A percentile compares a stretch with the other conserved stretches of the same genome.
Evolutionary conservation across 2,797 vertebrate species (phyloP).

Genomic region (Premnoplex brunnescens): DNA sequence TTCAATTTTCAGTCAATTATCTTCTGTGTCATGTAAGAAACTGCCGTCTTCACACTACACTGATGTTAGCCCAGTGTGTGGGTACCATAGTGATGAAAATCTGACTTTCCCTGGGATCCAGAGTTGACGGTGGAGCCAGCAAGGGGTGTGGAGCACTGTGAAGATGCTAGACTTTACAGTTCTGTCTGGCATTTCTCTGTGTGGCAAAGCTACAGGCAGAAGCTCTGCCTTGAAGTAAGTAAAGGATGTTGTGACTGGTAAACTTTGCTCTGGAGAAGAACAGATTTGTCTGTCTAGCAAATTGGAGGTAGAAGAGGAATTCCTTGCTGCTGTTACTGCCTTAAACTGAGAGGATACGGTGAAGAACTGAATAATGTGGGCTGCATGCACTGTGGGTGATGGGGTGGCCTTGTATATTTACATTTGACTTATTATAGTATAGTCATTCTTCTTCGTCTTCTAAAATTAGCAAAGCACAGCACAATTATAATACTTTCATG

Average conservation of each 20-base stretch:
- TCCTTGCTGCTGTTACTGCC: background rate
- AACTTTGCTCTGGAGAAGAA: background rate
- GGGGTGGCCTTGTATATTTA: conserved; percentile 27
- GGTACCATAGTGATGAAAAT: background rate
- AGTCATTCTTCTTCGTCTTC: conserved; percentile 32
- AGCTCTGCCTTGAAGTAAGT: background rate
- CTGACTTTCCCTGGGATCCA: background rate
- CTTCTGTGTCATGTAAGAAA: background rate
- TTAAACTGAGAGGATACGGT: background rate
- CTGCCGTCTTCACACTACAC: accelerated
- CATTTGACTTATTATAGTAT: conserved; percentile 31
- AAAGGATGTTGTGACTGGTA: background rate
- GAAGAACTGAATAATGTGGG: background rate
- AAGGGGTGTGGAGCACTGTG: background rate
- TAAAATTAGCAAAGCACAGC: conserved; percentile 65
- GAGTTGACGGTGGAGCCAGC: background rate
- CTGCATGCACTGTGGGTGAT: background rate
- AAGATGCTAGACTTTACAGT: background rate
- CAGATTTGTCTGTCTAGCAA: background rate
- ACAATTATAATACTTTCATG: conserved; percentile 65
- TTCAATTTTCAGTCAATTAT: background rate
- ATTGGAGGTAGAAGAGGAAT: background rate
- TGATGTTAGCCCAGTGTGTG: background rate
- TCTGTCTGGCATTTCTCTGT: background rate
- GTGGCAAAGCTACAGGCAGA: background rate